These are phyloP conservation scores for Drosophila cognata DNA, from an alignment of 2,888 invertebrate species.

Conservation along the genomic window DNA sequence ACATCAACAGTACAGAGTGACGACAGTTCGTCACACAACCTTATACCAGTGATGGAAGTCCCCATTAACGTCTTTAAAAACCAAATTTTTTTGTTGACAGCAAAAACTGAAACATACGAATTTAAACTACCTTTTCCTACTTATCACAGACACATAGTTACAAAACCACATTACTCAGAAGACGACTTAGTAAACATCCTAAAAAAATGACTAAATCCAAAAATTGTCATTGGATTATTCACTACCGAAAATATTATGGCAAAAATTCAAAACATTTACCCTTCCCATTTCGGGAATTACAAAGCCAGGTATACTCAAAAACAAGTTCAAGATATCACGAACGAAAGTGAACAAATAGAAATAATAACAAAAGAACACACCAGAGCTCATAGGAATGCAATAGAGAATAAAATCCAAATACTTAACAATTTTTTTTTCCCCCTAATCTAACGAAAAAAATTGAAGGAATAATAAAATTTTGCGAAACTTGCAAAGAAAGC, in stretches of 20 bases:
- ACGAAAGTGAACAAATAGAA: not conserved
- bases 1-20: conserved; percentile 30
- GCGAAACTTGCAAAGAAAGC: conserved; percentile 27
- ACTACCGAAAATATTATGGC: conserved; percentile 28
- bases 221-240: conserved; percentile 16
- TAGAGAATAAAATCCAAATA: conserved; percentile 31
- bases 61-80: conserved; percentile 52
- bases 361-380: conserved; percentile 12
- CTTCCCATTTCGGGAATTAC: conserved; percentile 11
- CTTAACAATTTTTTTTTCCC: not conserved
- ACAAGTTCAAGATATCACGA: conserved; percentile 14
- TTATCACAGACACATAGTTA: conserved; percentile 38
- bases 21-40: conserved; percentile 39
- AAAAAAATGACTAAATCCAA: conserved; percentile 18
- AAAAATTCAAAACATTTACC: conserved; percentile 20
- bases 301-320: conserved; percentile 23
- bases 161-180: conserved; percentile 8
- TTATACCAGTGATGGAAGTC: conserved; percentile 30
- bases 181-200: conserved; percentile 5
- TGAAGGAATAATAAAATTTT: conserved; percentile 6
- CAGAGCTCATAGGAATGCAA: conserved; percentile 20
- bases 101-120: conserved; percentile 12
- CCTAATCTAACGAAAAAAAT: not conserved
- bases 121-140: conserved; percentile 21
- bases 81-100: conserved; percentile 28